Conservation (phyloP, 2,113 vertebrate species). For the Sinocyclocheilus maitianheensis region DNA sequence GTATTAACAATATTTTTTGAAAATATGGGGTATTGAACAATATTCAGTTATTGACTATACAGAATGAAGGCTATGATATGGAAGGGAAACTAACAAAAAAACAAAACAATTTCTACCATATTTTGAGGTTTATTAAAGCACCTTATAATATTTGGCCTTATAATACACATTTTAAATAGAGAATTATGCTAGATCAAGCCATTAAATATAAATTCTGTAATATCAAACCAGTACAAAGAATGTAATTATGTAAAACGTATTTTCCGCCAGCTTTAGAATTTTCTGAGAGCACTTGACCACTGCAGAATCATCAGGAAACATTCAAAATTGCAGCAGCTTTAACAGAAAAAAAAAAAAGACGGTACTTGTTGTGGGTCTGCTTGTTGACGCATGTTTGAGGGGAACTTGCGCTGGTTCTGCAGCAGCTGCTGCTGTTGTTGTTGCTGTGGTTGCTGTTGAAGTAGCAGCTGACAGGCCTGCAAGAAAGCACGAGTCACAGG, state of each 20-base stretch:
- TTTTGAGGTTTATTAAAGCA: no score
- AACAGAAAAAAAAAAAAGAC: not conserved
- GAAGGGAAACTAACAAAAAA: no score
- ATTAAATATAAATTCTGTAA: not conserved
- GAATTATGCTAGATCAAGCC: not conserved
- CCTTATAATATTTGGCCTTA: no score
- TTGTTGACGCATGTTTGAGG: constrained; percentile 91
- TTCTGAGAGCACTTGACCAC: not conserved
- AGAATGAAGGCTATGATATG: no score
- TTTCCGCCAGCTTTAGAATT: not conserved
- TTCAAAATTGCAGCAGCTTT: not conserved
- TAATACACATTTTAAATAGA: no score
- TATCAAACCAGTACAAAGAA: not conserved
- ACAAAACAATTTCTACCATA: no score
- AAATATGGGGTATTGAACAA: no score
- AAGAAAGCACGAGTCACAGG: not conserved
- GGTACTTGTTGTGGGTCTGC: constrained; percentile 91
- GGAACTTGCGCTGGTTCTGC: constrained; percentile 97
- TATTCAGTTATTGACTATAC: no score
- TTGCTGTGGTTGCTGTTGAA: constrained; percentile 80
- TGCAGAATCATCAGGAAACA: no score
- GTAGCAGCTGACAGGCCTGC: constrained; percentile 94
- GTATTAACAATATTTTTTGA: no score
- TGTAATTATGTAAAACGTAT: not conserved
- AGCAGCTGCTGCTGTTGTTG: constrained; percentile 77